These are phyloP conservation scores for Andrena praecox DNA, from an alignment of 2,888 invertebrate genomes.

Conservation along the genomic window DNA sequence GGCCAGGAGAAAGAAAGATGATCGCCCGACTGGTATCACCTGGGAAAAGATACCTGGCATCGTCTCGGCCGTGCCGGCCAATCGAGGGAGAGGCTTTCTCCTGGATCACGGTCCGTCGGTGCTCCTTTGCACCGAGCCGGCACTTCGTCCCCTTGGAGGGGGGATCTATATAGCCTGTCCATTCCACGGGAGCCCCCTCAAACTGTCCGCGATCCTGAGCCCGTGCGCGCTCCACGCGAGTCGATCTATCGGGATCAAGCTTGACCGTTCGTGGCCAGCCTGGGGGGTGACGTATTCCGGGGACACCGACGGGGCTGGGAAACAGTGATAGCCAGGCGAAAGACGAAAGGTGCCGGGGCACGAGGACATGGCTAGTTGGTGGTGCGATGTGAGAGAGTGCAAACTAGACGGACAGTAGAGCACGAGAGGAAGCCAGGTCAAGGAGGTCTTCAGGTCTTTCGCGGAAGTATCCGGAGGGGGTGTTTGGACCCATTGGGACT, in stretches of 20 bases:
- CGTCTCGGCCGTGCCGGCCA: slow-evolving; percentile 50
- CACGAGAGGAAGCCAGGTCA: slow-evolving; percentile 25
- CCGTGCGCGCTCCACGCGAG: slow-evolving; percentile 54
- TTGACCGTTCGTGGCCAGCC: not conserved
- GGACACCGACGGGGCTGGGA: not conserved
- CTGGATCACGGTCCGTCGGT: slow-evolving; percentile 70
- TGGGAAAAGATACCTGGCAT: slow-evolving; percentile 43
- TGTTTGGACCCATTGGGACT: not conserved
- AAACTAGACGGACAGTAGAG: slow-evolving; percentile 53
- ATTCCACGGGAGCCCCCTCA: slow-evolving; percentile 77
- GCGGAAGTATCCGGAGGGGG: slow-evolving; percentile 22
- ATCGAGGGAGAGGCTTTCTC: slow-evolving; percentile 78
- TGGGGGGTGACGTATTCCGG: not conserved
- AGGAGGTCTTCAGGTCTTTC: slow-evolving; percentile 16
- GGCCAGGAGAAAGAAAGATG: slow-evolving; percentile 1
- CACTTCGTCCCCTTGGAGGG: slow-evolving; percentile 73
- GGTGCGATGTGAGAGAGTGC: slow-evolving; percentile 71
- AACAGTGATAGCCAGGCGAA: not conserved
- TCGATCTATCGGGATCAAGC: slow-evolving; percentile 30
- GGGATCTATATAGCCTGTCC: slow-evolving; percentile 81
- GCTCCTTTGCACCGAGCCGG: slow-evolving; percentile 52
- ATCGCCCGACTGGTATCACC: not conserved
- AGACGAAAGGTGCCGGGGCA: not conserved
- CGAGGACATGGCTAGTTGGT: slow-evolving; percentile 58
- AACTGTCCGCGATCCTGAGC: slow-evolving; percentile 76